Evolutionary conservation across 1,140 invertebrate genomes (phyloP), one percentile per base, ranked within the genome.

Genomic region (Trachymyrmex septentrionalis): DNA sequence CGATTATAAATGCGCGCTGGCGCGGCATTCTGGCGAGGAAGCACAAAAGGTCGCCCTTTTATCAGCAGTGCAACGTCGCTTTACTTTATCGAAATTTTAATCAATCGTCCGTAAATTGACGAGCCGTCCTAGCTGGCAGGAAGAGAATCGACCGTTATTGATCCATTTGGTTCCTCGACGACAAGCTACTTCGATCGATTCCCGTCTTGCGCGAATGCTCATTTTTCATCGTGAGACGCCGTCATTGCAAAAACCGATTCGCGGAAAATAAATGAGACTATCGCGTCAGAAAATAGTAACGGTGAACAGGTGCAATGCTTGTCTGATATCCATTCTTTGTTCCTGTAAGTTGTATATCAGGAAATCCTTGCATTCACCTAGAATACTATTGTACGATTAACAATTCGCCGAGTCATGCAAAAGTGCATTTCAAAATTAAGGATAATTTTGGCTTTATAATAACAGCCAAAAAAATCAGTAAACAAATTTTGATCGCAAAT

Each of bases 41-140:
- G 66, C 71, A 88, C 61, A 81, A 75, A 77, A 82, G 55, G 76
- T 57, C 48, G 50, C 38, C 55, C n/a, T 53, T 69, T 71, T 67
- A 34, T 63, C 44, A 64, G 53, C 69, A 75, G 75, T 16, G 19
- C 80, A 71, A 73, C 57, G 85, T 72, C 34, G 34, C 30, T 34
- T 34, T 38, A 53, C 24, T 86, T 88, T 84, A 88, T 90, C 88
- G 63, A 77, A 78, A 59, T 85, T 72, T 86, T 84, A 88, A 89
- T 89, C 88, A 84, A 88, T 61, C 88, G 87, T 64, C 64, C 63
- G 64, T 88, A 82, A 90, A 90, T 88, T 86, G 88, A 84, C 88
- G 67, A 75, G 82, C 87, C 61, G 63, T 88, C 73, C 61, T 5
- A 67, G 71, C 16, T 53, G 55, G 59, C 38, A 48, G 34, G 34